phyloP scores from a whole-genome alignment of 2,113 vertebrate species.

The Falco punctatus region DNA sequence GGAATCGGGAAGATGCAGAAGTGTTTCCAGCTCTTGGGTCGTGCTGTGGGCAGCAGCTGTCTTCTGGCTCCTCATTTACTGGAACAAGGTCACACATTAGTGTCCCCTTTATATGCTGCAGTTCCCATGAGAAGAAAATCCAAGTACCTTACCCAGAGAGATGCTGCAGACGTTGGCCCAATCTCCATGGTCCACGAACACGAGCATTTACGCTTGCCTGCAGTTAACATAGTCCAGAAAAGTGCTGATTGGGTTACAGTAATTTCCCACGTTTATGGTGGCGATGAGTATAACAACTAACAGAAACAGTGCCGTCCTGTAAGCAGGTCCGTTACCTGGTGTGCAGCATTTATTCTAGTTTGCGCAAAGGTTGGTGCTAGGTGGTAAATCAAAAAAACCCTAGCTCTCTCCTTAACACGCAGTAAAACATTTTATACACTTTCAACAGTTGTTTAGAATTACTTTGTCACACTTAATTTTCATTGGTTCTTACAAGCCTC shows the following conservation, averaged over 20 bases:
- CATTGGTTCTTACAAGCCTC: too few species aligned
- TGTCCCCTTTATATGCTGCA: not conserved
- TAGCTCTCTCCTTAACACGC: too few species aligned
- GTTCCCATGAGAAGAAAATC: not conserved
- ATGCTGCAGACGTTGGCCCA: not conserved
- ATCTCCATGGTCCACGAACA: not conserved
- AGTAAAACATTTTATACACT: too few species aligned
- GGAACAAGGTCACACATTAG: not conserved
- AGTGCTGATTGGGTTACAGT: not conserved
- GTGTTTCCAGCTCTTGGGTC: not conserved
- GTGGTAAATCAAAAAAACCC: too few species aligned
- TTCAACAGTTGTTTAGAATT: too few species aligned
- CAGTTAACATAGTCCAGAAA: not conserved
- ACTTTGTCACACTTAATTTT: too few species aligned
- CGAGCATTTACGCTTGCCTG: not conserved
- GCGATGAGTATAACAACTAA: not conserved
- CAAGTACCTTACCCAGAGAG: not conserved
- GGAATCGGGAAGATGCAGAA: not conserved
- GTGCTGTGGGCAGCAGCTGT: not conserved
- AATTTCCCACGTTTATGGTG: not conserved
- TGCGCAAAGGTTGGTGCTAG: too few species aligned
- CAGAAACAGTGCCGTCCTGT: not conserved
- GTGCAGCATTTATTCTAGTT: too few species aligned
- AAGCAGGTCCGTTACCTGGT: too few species aligned
- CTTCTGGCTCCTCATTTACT: not conserved